Evolutionary conservation across 2,113 vertebrate genomes (phyloP).

Genomic region (Vulpes ferrilata): DNA sequence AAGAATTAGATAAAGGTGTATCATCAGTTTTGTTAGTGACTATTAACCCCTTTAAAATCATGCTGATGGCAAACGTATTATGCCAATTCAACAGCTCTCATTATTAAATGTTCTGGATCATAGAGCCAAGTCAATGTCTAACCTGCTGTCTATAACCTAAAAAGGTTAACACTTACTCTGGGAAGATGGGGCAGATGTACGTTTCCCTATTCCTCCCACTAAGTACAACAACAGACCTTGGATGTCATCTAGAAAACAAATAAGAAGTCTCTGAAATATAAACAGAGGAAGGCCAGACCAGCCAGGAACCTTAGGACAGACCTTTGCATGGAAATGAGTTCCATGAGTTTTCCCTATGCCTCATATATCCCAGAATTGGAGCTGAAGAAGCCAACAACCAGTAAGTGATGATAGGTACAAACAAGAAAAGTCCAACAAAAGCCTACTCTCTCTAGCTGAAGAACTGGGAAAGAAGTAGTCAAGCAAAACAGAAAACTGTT

Average conservation of each 20-base stretch:
- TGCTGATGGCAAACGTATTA: not conserved
- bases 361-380: not conserved
- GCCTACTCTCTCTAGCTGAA: not conserved
- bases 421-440: not conserved
- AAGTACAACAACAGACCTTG: not conserved
- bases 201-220: not conserved
- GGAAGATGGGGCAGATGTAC: not conserved
- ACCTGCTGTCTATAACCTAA: not conserved
- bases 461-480: not conserved
- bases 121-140: not conserved
- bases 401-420: not conserved
- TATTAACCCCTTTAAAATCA: constrained; percentile 42
- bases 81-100: not conserved
- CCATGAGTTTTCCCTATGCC: not conserved
- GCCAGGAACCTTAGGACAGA: not conserved
- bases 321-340: not conserved
- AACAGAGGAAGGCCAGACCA: not conserved
- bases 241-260: not conserved
- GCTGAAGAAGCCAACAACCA: not conserved
- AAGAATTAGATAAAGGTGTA: not conserved
- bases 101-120: not conserved
- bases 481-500: not conserved
- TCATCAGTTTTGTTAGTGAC: not conserved
- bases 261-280: not conserved
- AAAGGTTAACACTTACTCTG: not conserved